These are phyloP conservation scores for Leucosticte australis DNA, from an alignment of 2,113 vertebrate species.

Conservation along the genomic window DNA sequence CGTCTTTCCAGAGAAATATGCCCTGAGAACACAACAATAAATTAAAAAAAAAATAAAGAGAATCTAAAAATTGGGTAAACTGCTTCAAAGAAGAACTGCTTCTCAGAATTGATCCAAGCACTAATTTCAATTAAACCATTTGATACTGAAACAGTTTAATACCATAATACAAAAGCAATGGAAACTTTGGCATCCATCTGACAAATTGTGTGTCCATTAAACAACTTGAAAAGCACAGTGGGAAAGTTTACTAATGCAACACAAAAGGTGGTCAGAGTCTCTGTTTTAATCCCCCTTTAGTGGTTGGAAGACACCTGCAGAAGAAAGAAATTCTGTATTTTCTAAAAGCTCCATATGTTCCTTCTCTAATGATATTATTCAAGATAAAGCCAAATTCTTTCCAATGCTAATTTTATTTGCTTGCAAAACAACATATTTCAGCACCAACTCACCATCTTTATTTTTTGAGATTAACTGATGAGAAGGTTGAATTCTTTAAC, in stretches of 20 bases:
- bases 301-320: neutral
- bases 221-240: constrained; percentile 9
- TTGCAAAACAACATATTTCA: neutral
- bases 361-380: neutral
- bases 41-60: neutral
- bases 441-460: neutral
- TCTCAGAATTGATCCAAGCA: neutral
- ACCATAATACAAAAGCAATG: neutral
- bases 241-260: constrained; percentile 19
- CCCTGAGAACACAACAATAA: neutral
- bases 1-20: neutral
- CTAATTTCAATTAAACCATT: neutral
- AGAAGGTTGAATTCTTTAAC: neutral
- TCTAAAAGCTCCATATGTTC: neutral
- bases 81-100: neutral
- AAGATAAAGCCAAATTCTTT: neutral
- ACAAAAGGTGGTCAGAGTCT: constrained; percentile 6
- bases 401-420: neutral
- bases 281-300: neutral
- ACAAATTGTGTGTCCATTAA: neutral
- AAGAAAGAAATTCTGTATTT: neutral
- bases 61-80: neutral
- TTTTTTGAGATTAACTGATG: neutral
- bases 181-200: neutral
- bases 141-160: constrained; percentile 4